Conservation (phyloP, 1,140 invertebrate species). For the Macrocentrus cingulum region DNA sequence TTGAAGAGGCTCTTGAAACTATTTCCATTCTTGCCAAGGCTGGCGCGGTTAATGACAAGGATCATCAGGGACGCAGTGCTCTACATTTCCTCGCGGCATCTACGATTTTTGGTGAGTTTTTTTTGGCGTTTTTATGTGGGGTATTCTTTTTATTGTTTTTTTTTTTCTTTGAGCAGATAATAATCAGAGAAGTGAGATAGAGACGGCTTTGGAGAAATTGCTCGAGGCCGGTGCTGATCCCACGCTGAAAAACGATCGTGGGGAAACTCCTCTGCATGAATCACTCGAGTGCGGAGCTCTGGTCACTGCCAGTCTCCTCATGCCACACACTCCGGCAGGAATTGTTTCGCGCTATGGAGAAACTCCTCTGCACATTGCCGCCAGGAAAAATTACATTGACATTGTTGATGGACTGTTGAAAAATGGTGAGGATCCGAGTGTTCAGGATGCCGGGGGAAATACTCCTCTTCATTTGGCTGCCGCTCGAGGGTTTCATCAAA, state of each 20-base stretch:
- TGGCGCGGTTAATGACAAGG: constrained; percentile 49
- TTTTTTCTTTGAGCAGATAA: constrained; percentile 43
- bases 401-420: constrained; percentile 45
- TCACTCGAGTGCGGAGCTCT: constrained; percentile 58
- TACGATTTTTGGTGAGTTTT: constrained; percentile 40
- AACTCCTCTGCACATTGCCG: constrained; percentile 54
- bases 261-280: constrained; percentile 58
- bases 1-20: constrained; percentile 43
- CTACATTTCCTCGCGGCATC: constrained; percentile 51
- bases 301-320: constrained; percentile 44
- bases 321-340: constrained; percentile 41
- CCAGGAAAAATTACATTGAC: constrained; percentile 48
- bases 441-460: constrained; percentile 51
- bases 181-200: constrained; percentile 39
- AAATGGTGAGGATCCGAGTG: constrained; percentile 46
- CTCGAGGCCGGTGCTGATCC: constrained; percentile 56
- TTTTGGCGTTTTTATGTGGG: background rate
- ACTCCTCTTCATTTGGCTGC: constrained; percentile 53
- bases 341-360: constrained; percentile 49
- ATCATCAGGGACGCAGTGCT: constrained; percentile 49
- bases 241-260: constrained; percentile 52
- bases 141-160: background rate
- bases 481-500: constrained; percentile 50
- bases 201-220: constrained; percentile 50
- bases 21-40: constrained; percentile 45